Evolutionary conservation across 2,797 vertebrate species (phyloP).

Genomic region (Arrhamphus sclerolepis): DNA sequence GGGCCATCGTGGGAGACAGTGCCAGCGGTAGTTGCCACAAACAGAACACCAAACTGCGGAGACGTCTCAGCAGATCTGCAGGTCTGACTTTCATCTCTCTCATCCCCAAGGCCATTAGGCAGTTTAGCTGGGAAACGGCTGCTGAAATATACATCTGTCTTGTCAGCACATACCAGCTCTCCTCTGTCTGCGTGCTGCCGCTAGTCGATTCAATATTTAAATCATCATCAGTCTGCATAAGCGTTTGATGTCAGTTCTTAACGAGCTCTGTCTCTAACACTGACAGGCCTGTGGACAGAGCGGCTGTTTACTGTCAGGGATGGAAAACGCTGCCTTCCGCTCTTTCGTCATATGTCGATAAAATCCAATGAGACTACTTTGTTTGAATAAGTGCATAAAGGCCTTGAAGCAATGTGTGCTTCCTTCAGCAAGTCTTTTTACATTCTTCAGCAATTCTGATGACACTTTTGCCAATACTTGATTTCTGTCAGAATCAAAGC

Average conservation of each 20-base stretch:
- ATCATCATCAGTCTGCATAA: conserved; percentile 70
- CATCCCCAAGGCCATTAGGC: conserved; percentile 72
- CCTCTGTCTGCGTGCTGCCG: conserved; percentile 52
- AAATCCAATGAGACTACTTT: conserved; percentile 67
- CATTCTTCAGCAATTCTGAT: conserved; percentile 71
- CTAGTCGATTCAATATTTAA: conserved; percentile 78
- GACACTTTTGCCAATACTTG: conserved; percentile 70
- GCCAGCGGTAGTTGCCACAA: conserved; percentile 45
- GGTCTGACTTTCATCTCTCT: conserved; percentile 72
- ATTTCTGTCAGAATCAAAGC: conserved; percentile 69
- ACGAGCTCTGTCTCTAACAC: conserved; percentile 68
- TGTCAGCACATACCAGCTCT: conserved; percentile 68
- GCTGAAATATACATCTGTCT: conserved; percentile 82
- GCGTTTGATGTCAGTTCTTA: conserved; percentile 75
- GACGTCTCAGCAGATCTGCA: conserved; percentile 65
- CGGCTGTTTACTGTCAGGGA: conserved; percentile 72
- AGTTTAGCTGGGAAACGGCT: conserved; percentile 79
- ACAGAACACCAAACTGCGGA: conserved; percentile 52
- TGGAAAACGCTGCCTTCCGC: conserved; percentile 65
- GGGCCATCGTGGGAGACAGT: conserved; percentile 14
- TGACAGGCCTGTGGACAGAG: conserved; percentile 69
- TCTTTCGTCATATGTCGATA: conserved; percentile 63
- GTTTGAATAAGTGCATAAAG: conserved; percentile 63
- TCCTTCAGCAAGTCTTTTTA: conserved; percentile 62
- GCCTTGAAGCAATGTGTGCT: conserved; percentile 41